These are phyloP conservation scores for Babyrousa celebensis DNA, from an alignment of 2,797 vertebrate genomes.

Conservation along the genomic window DNA sequence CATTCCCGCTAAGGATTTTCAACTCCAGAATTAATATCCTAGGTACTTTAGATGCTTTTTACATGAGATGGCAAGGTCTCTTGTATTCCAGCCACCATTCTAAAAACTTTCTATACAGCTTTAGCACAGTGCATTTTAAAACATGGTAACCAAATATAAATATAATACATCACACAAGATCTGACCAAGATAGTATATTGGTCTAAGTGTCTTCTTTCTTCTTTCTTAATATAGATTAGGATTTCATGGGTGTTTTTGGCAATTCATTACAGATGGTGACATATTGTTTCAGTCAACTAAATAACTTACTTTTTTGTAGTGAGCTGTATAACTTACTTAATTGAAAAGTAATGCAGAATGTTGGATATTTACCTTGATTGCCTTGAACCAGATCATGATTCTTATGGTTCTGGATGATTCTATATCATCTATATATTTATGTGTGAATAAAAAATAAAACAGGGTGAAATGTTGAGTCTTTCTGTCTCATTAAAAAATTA, in stretches of 20 bases:
- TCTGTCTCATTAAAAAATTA: background rate
- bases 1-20: background rate
- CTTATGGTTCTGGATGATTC: constrained; percentile 31
- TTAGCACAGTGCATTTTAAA: constrained; percentile 14
- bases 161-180: background rate
- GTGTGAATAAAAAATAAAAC: background rate
- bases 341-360: background rate
- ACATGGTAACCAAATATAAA: background rate
- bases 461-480: background rate
- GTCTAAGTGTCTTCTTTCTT: background rate
- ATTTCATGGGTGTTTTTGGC: constrained; percentile 26
- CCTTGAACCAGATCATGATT: constrained; percentile 20
- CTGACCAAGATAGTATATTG: background rate
- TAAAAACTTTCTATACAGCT: background rate
- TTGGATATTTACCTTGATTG: background rate
- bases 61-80: background rate
- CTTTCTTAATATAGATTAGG: background rate
- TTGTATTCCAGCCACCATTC: background rate
- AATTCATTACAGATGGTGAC: background rate
- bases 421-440: background rate
- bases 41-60: background rate
- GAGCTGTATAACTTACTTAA: background rate
- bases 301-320: background rate
- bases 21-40: background rate
- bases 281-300: background rate